A percentile compares a stretch with the other conserved stretches of the same genome.
Conservation (phyloP, 2,888 invertebrate genomes). For the Tachina grossa region DNA sequence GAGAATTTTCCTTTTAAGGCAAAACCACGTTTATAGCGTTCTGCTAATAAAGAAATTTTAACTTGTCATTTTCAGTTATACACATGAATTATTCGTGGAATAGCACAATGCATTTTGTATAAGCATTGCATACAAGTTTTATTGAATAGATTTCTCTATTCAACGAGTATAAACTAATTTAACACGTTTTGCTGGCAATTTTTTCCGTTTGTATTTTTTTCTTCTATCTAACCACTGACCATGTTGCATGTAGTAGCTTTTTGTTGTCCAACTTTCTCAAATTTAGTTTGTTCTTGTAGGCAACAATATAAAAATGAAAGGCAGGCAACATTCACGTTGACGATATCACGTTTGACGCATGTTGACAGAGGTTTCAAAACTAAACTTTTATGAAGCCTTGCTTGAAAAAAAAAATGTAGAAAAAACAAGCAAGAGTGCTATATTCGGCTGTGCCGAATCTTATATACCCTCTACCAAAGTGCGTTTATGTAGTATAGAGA, state of each 20-base stretch:
- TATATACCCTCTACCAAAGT: too few species aligned
- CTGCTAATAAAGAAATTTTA: too few species aligned
- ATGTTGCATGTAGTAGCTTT: conserved; percentile 50
- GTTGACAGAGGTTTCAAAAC: conserved; percentile 69
- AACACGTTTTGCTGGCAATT: conserved; percentile 35
- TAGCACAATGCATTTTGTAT: neutral
- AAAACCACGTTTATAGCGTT: too few species aligned
- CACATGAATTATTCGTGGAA: neutral
- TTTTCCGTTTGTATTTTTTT: neutral
- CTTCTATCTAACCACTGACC: conserved; percentile 58
- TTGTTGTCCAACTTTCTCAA: conserved; percentile 61
- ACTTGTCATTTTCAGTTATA: neutral
- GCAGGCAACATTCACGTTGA: conserved; percentile 63
- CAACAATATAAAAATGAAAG: conserved; percentile 25
- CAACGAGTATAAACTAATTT: conserved; percentile 52
- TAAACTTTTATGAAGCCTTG: conserved; percentile 67
- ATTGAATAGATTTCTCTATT: conserved; percentile 9
- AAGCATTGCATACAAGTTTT: conserved; percentile 19
- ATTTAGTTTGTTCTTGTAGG: conserved; percentile 46
- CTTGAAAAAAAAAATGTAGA: conserved; percentile 44
- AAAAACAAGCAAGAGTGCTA: too few species aligned
- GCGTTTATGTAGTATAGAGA: too few species aligned
- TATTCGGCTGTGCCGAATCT: too few species aligned
- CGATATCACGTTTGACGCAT: conserved; percentile 70
- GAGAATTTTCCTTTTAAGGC: too few species aligned